These are phyloP conservation scores for Engraulis encrasicolus DNA, from an alignment of 2,113 vertebrate species.

Conservation along the genomic window DNA sequence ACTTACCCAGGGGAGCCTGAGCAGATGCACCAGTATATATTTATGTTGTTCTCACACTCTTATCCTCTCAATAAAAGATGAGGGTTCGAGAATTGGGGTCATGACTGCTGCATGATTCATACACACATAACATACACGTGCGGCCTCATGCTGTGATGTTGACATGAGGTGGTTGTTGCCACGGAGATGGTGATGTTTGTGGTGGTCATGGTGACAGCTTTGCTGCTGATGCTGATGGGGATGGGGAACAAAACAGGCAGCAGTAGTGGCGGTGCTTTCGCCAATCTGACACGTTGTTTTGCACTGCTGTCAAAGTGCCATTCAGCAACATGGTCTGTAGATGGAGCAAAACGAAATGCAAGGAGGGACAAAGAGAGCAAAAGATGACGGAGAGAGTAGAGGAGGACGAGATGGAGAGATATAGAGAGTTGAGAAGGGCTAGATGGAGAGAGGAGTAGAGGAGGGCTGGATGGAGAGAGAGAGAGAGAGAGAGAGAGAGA, in stretches of 20 bases:
- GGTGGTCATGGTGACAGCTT: not conserved
- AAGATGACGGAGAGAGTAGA: not conserved
- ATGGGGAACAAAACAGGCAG: not conserved
- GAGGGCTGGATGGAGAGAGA: too few relatives aligned
- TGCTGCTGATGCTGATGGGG: not conserved
- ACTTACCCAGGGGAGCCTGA: not conserved
- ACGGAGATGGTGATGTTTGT: too few relatives aligned
- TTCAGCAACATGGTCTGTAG: not conserved
- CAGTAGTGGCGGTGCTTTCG: not conserved
- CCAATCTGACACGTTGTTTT: too few relatives aligned
- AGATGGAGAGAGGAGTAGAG: too few relatives aligned
- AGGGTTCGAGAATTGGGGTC: not conserved
- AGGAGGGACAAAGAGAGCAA: too few relatives aligned
- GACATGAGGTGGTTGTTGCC: not conserved
- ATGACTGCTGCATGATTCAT: not conserved
- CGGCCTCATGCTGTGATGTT: not conserved
- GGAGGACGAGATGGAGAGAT: too few relatives aligned
- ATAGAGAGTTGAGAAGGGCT: too few relatives aligned
- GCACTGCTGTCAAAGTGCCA: conserved; percentile 9
- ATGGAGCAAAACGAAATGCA: too few relatives aligned
- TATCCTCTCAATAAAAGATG: not conserved
- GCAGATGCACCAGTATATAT: not conserved
- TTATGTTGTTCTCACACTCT: not conserved
- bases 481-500: not conserved
- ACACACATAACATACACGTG: not conserved